Conservation (phyloP, 2,113 vertebrate genomes). For the Mionectes macconnelli region DNA sequence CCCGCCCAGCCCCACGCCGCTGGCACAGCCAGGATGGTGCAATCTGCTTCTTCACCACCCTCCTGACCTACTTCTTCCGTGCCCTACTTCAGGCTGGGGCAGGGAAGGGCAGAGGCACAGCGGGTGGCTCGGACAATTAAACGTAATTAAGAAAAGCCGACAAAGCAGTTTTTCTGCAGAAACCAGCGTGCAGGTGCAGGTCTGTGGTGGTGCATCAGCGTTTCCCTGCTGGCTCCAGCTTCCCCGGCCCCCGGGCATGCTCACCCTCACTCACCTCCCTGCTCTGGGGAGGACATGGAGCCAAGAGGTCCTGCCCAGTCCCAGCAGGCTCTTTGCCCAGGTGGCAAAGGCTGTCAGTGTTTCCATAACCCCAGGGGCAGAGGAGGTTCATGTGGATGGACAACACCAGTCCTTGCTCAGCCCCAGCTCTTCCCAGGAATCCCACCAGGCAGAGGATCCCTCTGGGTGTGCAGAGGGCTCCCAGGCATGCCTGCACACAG, state of each 20-base stretch:
- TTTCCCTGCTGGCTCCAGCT: not conserved
- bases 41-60: not conserved
- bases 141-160: not conserved
- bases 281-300: not conserved
- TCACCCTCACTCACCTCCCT: not conserved
- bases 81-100: conserved; percentile 14
- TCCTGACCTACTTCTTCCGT: conserved; percentile 49
- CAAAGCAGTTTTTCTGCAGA: not conserved
- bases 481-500: not conserved
- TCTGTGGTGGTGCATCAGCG: not conserved
- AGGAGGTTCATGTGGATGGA: rapidly evolving
- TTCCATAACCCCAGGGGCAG: not conserved
- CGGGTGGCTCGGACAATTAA: not conserved
- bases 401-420: not conserved
- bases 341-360: not conserved
- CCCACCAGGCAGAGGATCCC: not conserved
- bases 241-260: rapidly evolving
- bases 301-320: not conserved
- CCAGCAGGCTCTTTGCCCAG: not conserved
- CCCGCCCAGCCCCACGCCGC: not conserved
- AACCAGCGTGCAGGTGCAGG: not conserved
- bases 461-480: rapidly evolving
- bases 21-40: not conserved
- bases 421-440: not conserved
- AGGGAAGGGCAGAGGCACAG: not conserved